Base-by-base conservation (phyloP, 2,888 invertebrate species). In the Branchellion lobata region DNA sequence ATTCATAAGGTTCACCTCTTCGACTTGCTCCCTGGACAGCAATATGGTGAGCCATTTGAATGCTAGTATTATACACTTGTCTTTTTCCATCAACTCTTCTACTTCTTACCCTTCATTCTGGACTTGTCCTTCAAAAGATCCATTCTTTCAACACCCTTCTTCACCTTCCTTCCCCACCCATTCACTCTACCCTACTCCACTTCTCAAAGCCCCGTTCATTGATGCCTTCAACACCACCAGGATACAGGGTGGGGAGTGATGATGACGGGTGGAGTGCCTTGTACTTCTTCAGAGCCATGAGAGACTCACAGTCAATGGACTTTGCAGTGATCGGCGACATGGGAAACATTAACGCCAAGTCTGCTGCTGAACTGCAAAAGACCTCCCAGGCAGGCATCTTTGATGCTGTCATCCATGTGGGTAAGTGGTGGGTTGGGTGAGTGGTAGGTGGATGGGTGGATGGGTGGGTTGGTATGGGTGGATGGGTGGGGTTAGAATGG, bases 291-390 rank as follows among this genome's bases (percentile, higher is more conserved):
- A 90, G 88, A 84, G 93, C 94, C 0, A 92, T 92, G 0, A 87
- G 88, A 0, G 90, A 90, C 21, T 89, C 90, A 33, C 86, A 89
- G n/a, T 86, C 91, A 82, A 95, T 94, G 94, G 27, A 78, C 14
- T 89, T 96, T 61, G 96, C 93, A 34, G 91, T 97, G 84, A 96
- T 92, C 86, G 97, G 97, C 0, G 97, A 97, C 87, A 92, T 98
- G 92, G 97, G 97, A 40, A 93, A 93, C 86, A 92, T 91, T 83
- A 96, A 96, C 88, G 94, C 95, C 0, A 92, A 93, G 84, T 94
- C 96, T 0, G 89, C 97, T 79, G 91, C 92, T 0, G 90, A 93
- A 82, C 88, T 98, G 8, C 94, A 95, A 88, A 90, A 92, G 84
- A 95, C 96, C 85, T 91, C 93, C 0, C 92, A 94, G 85, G 89